Conservation (phyloP, 1,140 invertebrate species). For the Hypsibius dujardini region DNA sequence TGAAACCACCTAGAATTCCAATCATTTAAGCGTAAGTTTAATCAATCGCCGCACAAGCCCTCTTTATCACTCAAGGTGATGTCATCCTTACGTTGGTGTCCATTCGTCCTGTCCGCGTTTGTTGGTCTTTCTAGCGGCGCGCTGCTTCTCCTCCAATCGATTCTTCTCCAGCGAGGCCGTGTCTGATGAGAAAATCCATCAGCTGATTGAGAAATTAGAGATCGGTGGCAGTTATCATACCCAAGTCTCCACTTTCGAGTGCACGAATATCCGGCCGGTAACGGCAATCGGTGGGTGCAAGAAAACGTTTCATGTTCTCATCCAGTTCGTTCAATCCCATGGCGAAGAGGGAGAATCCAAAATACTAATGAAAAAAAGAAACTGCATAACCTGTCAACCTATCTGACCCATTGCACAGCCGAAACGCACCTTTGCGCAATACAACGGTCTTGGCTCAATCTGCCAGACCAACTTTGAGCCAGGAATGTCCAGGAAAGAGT, state of each 20-base stretch:
- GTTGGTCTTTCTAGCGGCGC: constrained; percentile 52
- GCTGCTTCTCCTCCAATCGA: constrained; percentile 78
- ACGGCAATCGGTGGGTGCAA: constrained; percentile 74
- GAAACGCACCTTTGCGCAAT: constrained; percentile 50
- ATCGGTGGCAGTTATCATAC: constrained; percentile 25
- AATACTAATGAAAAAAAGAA: constrained; percentile 44
- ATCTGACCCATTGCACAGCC: too few species aligned
- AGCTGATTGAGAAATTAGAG: constrained; percentile 13
- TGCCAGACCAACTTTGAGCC: constrained; percentile 48
- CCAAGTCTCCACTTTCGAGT: constrained; percentile 69
- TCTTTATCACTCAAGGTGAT: neutral
- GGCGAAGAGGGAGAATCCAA: constrained; percentile 78
- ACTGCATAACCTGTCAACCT: too few species aligned
- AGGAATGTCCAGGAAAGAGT: constrained; percentile 15
- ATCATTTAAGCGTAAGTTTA: too few species aligned
- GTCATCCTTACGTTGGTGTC: constrained; percentile 32
- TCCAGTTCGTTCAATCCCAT: constrained; percentile 77
- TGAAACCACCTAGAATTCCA: constrained; percentile 58
- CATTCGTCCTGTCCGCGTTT: constrained; percentile 48
- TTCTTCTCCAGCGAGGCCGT: constrained; percentile 69
- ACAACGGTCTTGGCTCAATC: constrained; percentile 51
- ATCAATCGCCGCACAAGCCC: neutral
- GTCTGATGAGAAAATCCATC: constrained; percentile 38
- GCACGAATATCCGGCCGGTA: constrained; percentile 72
- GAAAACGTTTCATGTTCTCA: constrained; percentile 36